Conservation (phyloP, 2,888 invertebrate genomes). For the Pogonocherus hispidulus region DNA sequence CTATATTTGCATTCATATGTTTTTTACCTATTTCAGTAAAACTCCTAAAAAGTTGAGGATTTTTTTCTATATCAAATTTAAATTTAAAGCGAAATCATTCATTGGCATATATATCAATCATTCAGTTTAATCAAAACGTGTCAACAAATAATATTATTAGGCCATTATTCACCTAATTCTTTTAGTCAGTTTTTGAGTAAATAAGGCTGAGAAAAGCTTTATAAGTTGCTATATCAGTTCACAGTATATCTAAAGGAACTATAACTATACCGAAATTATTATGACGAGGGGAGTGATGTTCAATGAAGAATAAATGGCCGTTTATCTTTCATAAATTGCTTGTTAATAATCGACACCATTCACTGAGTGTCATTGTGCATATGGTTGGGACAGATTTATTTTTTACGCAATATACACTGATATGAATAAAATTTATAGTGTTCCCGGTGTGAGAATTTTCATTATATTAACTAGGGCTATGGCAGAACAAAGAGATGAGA, state of each 20-base stretch:
- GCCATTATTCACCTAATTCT: too few species aligned
- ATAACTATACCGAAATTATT: conserved; percentile 5
- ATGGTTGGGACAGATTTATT: conserved; percentile 15
- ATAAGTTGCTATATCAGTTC: background rate
- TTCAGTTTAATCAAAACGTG: too few species aligned
- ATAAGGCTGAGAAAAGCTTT: too few species aligned
- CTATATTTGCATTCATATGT: too few species aligned
- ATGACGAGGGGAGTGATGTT: conserved; percentile 11
- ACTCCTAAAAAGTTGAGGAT: too few species aligned
- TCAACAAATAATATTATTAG: too few species aligned
- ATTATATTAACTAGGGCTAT: background rate
- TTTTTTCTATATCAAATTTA: too few species aligned
- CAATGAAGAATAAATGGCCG: background rate
- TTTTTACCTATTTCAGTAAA: too few species aligned
- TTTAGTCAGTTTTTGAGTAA: too few species aligned
- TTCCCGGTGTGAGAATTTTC: background rate
- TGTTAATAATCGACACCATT: conserved; percentile 17
- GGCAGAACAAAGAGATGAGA: background rate
- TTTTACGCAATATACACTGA: background rate
- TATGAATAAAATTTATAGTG: background rate
- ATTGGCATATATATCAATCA: too few species aligned
- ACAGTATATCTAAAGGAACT: background rate
- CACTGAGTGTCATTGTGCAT: background rate
- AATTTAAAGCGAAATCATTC: too few species aligned
- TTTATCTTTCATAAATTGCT: conserved; percentile 22